Conservation (phyloP, 1,140 invertebrate species). For the Leptoteleia sp. region DNA sequence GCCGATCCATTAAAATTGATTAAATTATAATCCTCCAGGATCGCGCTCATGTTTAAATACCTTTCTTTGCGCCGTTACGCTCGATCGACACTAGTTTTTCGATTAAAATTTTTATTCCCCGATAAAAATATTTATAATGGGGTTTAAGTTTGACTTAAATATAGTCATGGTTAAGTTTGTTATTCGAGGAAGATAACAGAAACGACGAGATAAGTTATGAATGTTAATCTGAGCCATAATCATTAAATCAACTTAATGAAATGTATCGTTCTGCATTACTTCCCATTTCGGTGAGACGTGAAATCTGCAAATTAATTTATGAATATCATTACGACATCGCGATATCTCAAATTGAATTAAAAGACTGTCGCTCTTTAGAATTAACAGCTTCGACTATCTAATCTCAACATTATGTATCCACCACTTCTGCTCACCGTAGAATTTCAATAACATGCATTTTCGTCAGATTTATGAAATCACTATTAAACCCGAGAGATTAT, state of each 20-base stretch:
- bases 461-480: slow-evolving; percentile 30
- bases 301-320: slow-evolving; percentile 26
- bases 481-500: slow-evolving; percentile 17
- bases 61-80: slow-evolving; percentile 10
- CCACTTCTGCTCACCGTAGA: slow-evolving; percentile 14
- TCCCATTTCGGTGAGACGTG: slow-evolving; percentile 18
- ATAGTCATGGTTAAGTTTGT: background rate
- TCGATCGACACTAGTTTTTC: slow-evolving; percentile 7
- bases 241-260: slow-evolving; percentile 17
- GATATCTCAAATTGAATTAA: slow-evolving; percentile 31
- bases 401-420: slow-evolving; percentile 40
- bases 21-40: slow-evolving; percentile 23
- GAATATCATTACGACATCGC: slow-evolving; percentile 6
- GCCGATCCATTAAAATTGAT: slow-evolving; percentile 25
- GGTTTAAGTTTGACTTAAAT: background rate
- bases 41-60: slow-evolving; percentile 24
- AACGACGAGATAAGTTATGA: background rate
- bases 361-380: slow-evolving; percentile 17
- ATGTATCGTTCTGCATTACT: slow-evolving; percentile 3
- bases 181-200: background rate
- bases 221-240: slow-evolving; percentile 4
- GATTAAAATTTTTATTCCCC: slow-evolving; percentile 21
- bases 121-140: slow-evolving; percentile 16
- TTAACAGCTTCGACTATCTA: slow-evolving; percentile 22
- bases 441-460: slow-evolving; percentile 26